These are phyloP conservation scores for Cetoscarus ocellatus DNA, from an alignment of 2,797 vertebrate species.

Conservation along the genomic window DNA sequence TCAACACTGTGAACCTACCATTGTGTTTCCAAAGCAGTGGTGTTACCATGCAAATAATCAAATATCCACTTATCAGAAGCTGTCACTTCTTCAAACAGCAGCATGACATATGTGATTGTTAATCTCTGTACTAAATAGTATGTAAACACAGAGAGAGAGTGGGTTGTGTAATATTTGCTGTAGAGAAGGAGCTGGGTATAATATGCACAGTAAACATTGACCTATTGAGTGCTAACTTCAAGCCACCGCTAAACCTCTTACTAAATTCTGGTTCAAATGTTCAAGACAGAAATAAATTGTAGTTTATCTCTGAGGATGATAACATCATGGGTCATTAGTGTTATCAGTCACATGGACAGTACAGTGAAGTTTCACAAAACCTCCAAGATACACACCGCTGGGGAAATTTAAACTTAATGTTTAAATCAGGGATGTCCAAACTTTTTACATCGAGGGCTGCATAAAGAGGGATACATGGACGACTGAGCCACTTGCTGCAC, in stretches of 20 bases:
- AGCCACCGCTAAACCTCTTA: background rate
- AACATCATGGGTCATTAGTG: no score
- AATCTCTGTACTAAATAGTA: slow-evolving; percentile 55
- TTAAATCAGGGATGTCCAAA: no score
- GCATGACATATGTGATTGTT: slow-evolving; percentile 54
- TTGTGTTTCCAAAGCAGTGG: slow-evolving; percentile 37
- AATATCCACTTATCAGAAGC: slow-evolving; percentile 61
- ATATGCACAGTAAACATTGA: slow-evolving; percentile 4
- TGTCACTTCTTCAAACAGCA: slow-evolving; percentile 72
- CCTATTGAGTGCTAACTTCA: slow-evolving; percentile 2
- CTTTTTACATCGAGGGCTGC: no score
- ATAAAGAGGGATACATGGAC: no score
- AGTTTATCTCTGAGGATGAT: no score
- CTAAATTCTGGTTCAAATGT: background rate
- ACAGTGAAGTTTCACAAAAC: slow-evolving; percentile 2
- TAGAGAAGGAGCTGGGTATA: slow-evolving; percentile 48
- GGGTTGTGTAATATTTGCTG: slow-evolving; percentile 59
- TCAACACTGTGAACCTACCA: background rate
- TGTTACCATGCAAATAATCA: slow-evolving; percentile 30
- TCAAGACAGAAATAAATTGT: no score
- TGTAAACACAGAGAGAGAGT: slow-evolving; percentile 59
- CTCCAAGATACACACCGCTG: background rate
- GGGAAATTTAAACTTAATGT: slow-evolving; percentile 36
- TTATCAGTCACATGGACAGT: no score
- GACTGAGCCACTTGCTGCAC: no score